phyloP scores from a whole-genome alignment of 1,140 invertebrate genomes.

The Lethocerus indicus region DNA sequence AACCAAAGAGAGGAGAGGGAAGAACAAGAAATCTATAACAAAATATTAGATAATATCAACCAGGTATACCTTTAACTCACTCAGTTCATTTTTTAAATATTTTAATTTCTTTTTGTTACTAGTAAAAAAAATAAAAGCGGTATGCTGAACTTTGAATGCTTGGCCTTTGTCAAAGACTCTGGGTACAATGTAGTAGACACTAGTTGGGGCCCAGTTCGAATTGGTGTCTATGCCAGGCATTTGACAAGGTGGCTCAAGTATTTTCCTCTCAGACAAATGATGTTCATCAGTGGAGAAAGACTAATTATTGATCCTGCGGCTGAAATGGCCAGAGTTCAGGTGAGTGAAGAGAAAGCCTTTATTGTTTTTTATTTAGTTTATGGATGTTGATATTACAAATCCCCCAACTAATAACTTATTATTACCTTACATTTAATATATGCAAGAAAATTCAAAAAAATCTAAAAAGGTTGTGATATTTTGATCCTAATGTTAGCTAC shows the following conservation, averaged over 20 bases:
- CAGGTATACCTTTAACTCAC: background rate
- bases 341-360: no score
- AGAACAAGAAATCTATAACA: no score
- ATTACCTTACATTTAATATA: no score
- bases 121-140: conserved; percentile 43
- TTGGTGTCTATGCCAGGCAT: conserved; percentile 74
- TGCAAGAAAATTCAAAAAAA: no score
- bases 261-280: conserved; percentile 65
- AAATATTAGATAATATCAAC: no score
- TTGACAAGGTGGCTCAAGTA: conserved; percentile 69
- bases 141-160: conserved; percentile 60
- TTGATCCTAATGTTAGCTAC: no score
- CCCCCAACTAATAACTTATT: no score
- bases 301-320: conserved; percentile 72
- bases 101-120: conserved; percentile 12
- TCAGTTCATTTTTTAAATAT: conserved; percentile 6
- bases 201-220: conserved; percentile 67
- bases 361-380: no score
- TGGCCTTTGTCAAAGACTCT: conserved; percentile 62
- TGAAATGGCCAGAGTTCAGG: conserved; percentile 63
- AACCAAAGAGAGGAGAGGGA: no score
- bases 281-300: conserved; percentile 81
- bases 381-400: no score
- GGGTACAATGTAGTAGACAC: conserved; percentile 52
- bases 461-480: no score